Base-by-base conservation (phyloP, 2,888 invertebrate species). In the Xestia ashworthii region DNA sequence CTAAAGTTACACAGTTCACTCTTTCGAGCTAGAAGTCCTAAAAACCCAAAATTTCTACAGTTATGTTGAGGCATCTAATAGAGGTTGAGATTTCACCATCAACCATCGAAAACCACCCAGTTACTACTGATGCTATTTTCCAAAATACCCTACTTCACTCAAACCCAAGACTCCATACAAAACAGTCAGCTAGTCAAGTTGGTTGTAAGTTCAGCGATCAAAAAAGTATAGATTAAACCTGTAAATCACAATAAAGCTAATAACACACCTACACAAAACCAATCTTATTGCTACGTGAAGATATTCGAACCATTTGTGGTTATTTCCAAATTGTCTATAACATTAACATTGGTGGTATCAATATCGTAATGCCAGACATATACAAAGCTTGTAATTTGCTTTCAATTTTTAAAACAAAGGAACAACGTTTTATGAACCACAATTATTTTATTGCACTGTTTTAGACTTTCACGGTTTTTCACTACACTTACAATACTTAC, bases 401-500 rank as follows among this genome's bases (percentile, higher is more conserved):
- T 79, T 85, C 74, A 83, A 83, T 69, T 75, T 44, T n/a, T 8
- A 72, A 80, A 85, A 85, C 79, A 84, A 85, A 82, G 77, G 67
- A 76, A 82, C 64, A 50, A 38, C 48, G 67, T 41, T 72, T 58
- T n/a, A 22, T 44, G 6, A 73, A 72, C 48, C 50, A 14, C 69
- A 58, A 25, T 65, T 53, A n/a, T 58, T 41, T 68, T 22, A 65
- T 16, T 64, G 22, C n/a, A n/a, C n/a, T n/a, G n/a, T n/a, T n/a
- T n/a, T n/a, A n/a, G n/a, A n/a, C n/a, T n/a, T n/a, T n/a, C n/a
- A n/a, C n/a, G n/a, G n/a, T n/a, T n/a, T n/a, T n/a, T n/a, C n/a
- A n/a, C n/a, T n/a, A n/a, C n/a, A n/a, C n/a, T n/a, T n/a, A n/a
- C n/a, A n/a, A n/a, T n/a, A n/a, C n/a, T n/a, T n/a, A n/a, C n/a